phyloP scores from a whole-genome alignment of 2,113 vertebrate species.

The Cromileptes altivelis region DNA sequence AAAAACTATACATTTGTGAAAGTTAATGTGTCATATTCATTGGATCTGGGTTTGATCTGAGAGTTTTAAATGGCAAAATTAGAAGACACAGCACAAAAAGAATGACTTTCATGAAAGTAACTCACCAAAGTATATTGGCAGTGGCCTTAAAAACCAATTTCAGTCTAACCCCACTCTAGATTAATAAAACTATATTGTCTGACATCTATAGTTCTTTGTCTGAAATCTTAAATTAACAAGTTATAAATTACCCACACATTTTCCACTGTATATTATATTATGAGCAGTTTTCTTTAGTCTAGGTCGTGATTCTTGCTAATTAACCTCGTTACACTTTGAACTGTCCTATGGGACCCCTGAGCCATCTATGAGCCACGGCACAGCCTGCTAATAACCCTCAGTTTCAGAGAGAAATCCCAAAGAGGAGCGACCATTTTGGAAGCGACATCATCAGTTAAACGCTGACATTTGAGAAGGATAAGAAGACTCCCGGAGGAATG shows the following conservation, averaged over 20 bases:
- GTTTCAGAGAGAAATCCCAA: slow-evolving; percentile 56
- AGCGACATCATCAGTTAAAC: slow-evolving; percentile 40
- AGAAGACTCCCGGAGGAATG: slow-evolving; percentile 22
- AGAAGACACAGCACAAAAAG: neutral
- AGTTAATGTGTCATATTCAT: neutral
- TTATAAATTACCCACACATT: slow-evolving; percentile 25
- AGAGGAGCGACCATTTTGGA: slow-evolving; percentile 26
- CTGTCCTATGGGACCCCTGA: slow-evolving; percentile 60
- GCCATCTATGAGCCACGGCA: slow-evolving; percentile 41
- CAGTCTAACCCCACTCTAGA: neutral
- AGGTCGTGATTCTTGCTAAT: slow-evolving; percentile 63
- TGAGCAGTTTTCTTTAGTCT: slow-evolving; percentile 30
- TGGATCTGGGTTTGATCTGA: slow-evolving; percentile 3
- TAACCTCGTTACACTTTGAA: slow-evolving; percentile 71
- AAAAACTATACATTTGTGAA: neutral
- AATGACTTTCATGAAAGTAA: neutral
- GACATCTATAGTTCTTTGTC: slow-evolving; percentile 31
- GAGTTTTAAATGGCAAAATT: neutral
- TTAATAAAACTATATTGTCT: slow-evolving; percentile 15
- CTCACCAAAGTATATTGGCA: neutral
- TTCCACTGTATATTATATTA: slow-evolving; percentile 1
- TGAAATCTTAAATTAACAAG: slow-evolving; percentile 29
- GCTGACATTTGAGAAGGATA: slow-evolving; percentile 48
- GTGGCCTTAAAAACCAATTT: slow-evolving; percentile 21
- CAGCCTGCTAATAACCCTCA: slow-evolving; percentile 49